Conservation (phyloP, 1,140 invertebrate species). For the Chlorops oryzae region DNA sequence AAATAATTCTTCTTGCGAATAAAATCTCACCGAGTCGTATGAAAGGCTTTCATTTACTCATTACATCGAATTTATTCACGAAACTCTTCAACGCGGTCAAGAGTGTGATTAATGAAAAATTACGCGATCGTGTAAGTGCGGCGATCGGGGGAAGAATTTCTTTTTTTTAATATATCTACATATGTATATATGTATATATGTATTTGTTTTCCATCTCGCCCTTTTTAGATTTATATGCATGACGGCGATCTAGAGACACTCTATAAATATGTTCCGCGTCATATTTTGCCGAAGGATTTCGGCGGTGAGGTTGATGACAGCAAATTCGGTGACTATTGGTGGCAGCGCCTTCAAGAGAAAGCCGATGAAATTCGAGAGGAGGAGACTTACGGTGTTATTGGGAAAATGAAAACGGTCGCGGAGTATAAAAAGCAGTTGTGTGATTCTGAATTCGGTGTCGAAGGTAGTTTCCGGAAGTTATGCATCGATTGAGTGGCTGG, state of each 20-base stretch:
- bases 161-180: too few species aligned
- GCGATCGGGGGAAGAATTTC: too few species aligned
- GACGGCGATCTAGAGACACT: constrained; percentile 27
- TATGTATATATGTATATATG: too few species aligned
- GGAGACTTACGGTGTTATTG: constrained; percentile 49
- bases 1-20: constrained; percentile 38
- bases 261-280: constrained; percentile 42
- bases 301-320: constrained; percentile 48
- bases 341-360: constrained; percentile 47
- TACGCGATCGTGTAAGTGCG: constrained; percentile 47
- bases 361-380: constrained; percentile 48
- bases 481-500: constrained; percentile 28
- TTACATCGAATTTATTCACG: constrained; percentile 44
- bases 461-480: constrained; percentile 54
- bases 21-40: constrained; percentile 49
- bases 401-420: too few species aligned
- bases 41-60: constrained; percentile 49
- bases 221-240: constrained; percentile 23
- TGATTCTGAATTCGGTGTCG: constrained; percentile 53
- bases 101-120: constrained; percentile 47
- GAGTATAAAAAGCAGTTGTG: constrained; percentile 46
- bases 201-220: not conserved
- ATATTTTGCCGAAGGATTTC: constrained; percentile 52
- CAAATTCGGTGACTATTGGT: constrained; percentile 49
- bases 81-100: constrained; percentile 45